These are phyloP conservation scores for Sphinx pinastri DNA, from an alignment of 2,888 invertebrate genomes.

Conservation along the genomic window DNA sequence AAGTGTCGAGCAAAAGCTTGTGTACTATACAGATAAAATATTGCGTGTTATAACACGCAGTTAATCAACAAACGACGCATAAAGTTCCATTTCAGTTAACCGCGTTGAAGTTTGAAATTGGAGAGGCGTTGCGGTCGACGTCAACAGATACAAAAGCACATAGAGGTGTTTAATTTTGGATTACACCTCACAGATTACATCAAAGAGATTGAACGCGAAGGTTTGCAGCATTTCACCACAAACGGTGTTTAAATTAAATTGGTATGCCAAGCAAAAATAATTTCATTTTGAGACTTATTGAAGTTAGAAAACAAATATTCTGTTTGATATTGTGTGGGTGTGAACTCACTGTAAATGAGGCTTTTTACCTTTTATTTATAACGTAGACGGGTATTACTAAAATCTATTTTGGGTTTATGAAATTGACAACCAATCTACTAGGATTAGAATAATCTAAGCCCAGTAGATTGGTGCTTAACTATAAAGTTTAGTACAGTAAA, in stretches of 20 bases:
- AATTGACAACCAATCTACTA: too few species aligned
- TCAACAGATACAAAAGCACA: slow-evolving; percentile 41
- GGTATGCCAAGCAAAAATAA: slow-evolving; percentile 6
- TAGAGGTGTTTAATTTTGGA: slow-evolving; percentile 58
- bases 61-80: background rate
- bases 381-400: too few species aligned
- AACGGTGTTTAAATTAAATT: slow-evolving; percentile 5
- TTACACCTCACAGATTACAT: slow-evolving; percentile 53
- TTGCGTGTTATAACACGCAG: too few species aligned
- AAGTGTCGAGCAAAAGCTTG: too few species aligned
- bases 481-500: too few species aligned
- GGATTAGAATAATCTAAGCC: too few species aligned
- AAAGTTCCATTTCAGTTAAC: slow-evolving; percentile 28
- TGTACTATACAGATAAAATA: too few species aligned
- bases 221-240: slow-evolving; percentile 40
- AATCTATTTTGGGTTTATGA: too few species aligned
- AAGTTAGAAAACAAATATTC: background rate
- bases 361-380: too few species aligned
- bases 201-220: slow-evolving; percentile 49
- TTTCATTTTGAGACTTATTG: background rate
- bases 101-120: slow-evolving; percentile 50
- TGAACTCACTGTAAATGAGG: too few species aligned
- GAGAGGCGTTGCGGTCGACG: slow-evolving; percentile 40
- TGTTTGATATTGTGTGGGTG: background rate
- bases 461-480: too few species aligned